Evolutionary conservation across 2,888 invertebrate genomes (phyloP).

Genomic region (Anoncus sp.): DNA sequence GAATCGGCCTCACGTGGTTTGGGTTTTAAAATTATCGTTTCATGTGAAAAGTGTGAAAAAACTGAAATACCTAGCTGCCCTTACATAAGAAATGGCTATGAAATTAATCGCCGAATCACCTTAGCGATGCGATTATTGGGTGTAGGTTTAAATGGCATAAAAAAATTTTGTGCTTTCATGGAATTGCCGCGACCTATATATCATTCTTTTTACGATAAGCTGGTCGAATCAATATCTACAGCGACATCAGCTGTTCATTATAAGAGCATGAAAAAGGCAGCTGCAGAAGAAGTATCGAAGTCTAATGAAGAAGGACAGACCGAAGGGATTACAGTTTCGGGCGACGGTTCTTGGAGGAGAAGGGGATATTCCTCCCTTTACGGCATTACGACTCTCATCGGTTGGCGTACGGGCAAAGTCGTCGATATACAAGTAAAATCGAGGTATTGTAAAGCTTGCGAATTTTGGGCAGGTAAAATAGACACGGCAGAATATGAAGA

Average conservation of each 20-base stretch:
- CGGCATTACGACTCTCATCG: constrained; percentile 24
- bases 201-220: constrained; percentile 50
- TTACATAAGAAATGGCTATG: constrained; percentile 57
- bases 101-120: constrained; percentile 53
- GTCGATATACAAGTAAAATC: constrained; percentile 41
- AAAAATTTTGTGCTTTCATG: too few species aligned
- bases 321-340: constrained; percentile 34
- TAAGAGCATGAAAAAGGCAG: constrained; percentile 39
- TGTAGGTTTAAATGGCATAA: constrained; percentile 57
- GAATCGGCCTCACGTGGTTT: constrained; percentile 51
- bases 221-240: constrained; percentile 36
- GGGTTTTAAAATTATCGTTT: constrained; percentile 64
- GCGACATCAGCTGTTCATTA: constrained; percentile 35
- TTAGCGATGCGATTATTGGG: constrained; percentile 23
- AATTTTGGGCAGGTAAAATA: constrained; percentile 22
- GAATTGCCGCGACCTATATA: constrained; percentile 53
- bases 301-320: constrained; percentile 21
- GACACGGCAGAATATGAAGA: constrained; percentile 25
- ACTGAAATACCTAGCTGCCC: constrained; percentile 55
- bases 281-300: constrained; percentile 36
- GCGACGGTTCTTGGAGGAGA: constrained; percentile 37
- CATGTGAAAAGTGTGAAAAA: background rate
- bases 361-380: constrained; percentile 31
- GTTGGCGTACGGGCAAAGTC: constrained; percentile 24
- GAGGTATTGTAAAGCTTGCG: constrained; percentile 22